Evolutionary conservation across 2,113 vertebrate genomes (phyloP).

Genomic region (Spea bombifrons): DNA sequence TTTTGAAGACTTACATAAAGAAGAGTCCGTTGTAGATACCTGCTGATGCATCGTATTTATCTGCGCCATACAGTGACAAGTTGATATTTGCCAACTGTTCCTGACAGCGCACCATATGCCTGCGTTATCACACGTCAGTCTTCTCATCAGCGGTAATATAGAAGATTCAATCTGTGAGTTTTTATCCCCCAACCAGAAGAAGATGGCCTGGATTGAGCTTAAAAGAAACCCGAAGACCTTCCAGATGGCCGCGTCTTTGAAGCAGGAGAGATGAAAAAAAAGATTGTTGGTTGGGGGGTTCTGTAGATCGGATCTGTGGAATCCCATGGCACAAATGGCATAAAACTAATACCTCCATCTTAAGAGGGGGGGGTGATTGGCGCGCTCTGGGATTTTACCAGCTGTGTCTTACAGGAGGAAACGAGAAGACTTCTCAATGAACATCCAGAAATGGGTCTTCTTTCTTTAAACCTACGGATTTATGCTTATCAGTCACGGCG

Average conservation of each 20-base stretch:
- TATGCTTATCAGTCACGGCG: too few relatives aligned
- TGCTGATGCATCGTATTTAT: too few relatives aligned
- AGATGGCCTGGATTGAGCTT: neutral
- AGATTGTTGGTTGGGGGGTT: neutral
- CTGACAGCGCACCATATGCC: neutral
- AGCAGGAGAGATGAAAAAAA: constrained; percentile 6
- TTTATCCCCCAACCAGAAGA: neutral
- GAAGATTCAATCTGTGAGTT: constrained; percentile 13
- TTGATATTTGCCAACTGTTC: too few relatives aligned
- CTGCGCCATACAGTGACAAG: too few relatives aligned
- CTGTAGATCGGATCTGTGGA: neutral
- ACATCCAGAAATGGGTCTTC: too few relatives aligned
- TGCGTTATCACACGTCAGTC: neutral
- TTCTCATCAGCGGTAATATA: neutral
- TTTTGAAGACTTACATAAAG: too few relatives aligned
- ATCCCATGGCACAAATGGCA: neutral
- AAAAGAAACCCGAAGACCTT: neutral
- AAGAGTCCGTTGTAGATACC: too few relatives aligned
- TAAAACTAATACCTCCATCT: neutral
- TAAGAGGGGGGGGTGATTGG: too few relatives aligned
- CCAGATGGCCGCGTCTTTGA: constrained; percentile 13
- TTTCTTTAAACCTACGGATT: too few relatives aligned
- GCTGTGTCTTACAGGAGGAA: too few relatives aligned
- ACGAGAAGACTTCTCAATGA: too few relatives aligned
- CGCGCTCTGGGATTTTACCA: too few relatives aligned